These are phyloP conservation scores for Conistra vaccinii DNA, from an alignment of 2,888 invertebrate species.

Conservation along the genomic window DNA sequence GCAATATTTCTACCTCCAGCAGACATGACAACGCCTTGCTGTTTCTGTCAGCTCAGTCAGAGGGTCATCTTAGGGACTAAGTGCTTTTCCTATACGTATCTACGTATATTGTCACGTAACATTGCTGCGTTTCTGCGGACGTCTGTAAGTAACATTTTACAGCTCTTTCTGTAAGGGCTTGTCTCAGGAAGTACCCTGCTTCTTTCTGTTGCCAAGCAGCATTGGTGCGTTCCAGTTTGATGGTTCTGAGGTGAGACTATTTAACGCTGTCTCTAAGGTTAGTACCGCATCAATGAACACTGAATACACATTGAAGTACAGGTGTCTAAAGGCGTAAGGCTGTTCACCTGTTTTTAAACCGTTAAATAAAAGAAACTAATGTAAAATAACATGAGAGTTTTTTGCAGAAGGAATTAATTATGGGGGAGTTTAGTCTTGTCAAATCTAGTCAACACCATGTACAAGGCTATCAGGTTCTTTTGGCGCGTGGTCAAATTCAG, in stretches of 20 bases:
- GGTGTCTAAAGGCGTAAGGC: not conserved
- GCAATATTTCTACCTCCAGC: no score
- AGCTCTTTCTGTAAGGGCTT: not conserved
- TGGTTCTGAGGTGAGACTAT: not conserved
- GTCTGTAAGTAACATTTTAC: no score
- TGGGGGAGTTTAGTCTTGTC: not conserved
- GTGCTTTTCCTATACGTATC: no score
- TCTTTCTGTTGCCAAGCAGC: not conserved
- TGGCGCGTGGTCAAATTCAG: no score
- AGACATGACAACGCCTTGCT: no score
- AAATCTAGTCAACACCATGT: not conserved
- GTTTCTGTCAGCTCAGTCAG: no score
- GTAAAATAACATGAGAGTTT: not conserved
- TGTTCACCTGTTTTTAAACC: not conserved
- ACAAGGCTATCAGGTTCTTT: no score
- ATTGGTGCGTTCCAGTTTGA: not conserved
- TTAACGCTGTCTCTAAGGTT: not conserved
- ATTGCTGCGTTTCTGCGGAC: no score
- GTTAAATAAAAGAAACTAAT: not conserved
- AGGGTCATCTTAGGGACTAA: no score
- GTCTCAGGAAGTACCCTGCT: not conserved
- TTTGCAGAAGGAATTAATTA: not conserved
- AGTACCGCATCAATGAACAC: constrained; percentile 8
- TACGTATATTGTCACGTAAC: no score
- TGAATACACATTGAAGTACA: not conserved